Conservation (phyloP, 2,113 vertebrate species). For the Muscicapa adusta region DNA sequence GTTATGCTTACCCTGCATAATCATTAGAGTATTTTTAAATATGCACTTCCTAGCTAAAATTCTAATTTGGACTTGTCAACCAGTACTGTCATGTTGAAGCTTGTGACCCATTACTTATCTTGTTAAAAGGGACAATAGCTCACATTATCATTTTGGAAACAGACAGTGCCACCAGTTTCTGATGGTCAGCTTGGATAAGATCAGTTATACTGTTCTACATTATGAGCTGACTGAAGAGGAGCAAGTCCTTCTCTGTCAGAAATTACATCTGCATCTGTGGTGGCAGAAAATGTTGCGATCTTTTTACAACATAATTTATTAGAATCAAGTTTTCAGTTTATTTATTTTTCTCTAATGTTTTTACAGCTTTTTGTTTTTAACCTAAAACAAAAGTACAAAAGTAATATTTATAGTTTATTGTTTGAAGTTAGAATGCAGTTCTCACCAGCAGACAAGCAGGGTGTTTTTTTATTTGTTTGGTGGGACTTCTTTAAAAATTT, state of each 20-base stretch:
- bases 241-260: not conserved
- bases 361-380: constrained; percentile 38
- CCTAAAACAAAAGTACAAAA: constrained; percentile 37
- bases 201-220: not conserved
- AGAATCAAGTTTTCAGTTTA: constrained; percentile 26
- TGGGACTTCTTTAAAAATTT: not conserved
- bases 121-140: not conserved
- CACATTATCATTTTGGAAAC: not conserved
- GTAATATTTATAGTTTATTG: constrained; percentile 32
- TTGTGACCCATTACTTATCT: not conserved
- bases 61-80: not conserved
- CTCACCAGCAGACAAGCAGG: not conserved
- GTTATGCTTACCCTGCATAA: not conserved
- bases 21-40: not conserved
- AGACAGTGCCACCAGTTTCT: not conserved
- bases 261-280: not conserved
- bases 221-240: not conserved
- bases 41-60: not conserved
- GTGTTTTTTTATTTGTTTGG: constrained; percentile 1
- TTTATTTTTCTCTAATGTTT: constrained; percentile 48
- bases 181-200: not conserved
- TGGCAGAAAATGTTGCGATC: constrained; percentile 25
- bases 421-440: constrained; percentile 12
- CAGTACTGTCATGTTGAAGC: not conserved
- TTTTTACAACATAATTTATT: constrained; percentile 29